Evolutionary conservation across 2,113 vertebrate genomes (phyloP), one percentile per base, ranked within the genome.

Genomic region (Notechis scutatus): DNA sequence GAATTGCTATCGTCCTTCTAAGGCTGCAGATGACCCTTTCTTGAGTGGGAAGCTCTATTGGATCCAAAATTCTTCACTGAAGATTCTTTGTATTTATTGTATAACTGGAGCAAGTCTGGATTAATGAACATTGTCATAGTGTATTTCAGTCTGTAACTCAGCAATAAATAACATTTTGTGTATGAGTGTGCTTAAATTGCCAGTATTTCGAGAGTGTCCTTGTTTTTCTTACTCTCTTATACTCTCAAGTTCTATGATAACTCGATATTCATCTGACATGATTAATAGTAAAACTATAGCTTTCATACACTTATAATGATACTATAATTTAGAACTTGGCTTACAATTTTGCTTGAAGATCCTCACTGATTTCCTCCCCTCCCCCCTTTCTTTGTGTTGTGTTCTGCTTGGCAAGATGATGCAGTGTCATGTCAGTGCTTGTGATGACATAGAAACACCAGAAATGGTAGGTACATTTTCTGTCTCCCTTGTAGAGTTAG

Each of bases 391-490:
- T 90, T 55, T 95, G 64, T 86, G 52, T 39, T 54, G 24, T 86
- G 18, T 45, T 21, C 11, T 6, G 0, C 47, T 54, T 94, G 92
- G 59, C 26, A 94, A 97, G 97, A 97, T 97, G 97, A 97, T 97
- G 96, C 97, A 97, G 42, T 97, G 97, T 91, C 97, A 97, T 0
- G 97, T 97, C 29, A 96, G 97, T 92, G 96, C 97, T 89, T 97
- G 96, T 94, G 97, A 97, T 8, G 97, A 97, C 91, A 97, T 97
- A 95, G 96, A 97, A 52, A 96, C 97, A 5, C 97, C 97, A 50
- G 97, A 97, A 74, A 0, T 97, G 96, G 96, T 97, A 54, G 97
- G 96, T 97, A 4, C 54, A 34, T 85, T 92, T 23, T 57, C 34
- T 52, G 0, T 15, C 34, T 2, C 1, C 26, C 47, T 92, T 54